Evolutionary conservation across 2,888 invertebrate species (phyloP).

Genomic region (Epistrophella euchroma): DNA sequence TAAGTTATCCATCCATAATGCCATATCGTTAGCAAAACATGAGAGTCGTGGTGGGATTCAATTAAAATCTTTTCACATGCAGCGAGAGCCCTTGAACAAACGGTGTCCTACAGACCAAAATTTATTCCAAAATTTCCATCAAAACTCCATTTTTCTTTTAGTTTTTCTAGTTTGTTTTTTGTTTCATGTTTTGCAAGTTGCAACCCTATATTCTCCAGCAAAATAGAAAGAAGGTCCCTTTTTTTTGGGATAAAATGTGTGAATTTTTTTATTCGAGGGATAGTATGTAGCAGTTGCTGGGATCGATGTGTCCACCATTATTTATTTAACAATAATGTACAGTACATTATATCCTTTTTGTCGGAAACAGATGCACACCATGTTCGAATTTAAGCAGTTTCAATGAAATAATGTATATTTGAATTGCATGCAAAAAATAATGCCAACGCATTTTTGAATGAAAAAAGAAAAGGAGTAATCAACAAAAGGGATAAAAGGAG

Average conservation of each 20-base stretch:
- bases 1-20: conserved; percentile 55
- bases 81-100: conserved; percentile 20
- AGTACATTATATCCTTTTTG: conserved; percentile 45
- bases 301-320: conserved; percentile 59
- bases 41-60: conserved; percentile 71
- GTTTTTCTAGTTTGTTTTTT: conserved; percentile 32
- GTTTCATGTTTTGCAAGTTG: conserved; percentile 45
- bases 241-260: conserved; percentile 43
- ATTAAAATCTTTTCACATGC: conserved; percentile 71
- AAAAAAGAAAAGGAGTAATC: conserved; percentile 65
- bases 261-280: conserved; percentile 47
- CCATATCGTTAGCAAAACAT: conserved; percentile 62
- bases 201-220: conserved; percentile 40
- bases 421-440: conserved; percentile 64
- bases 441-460: conserved; percentile 40
- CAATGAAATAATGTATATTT: conserved; percentile 59
- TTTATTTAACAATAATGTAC: conserved; percentile 64
- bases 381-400: conserved; percentile 14
- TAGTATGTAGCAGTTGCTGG: conserved; percentile 67
- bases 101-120: not conserved
- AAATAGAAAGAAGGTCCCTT: conserved; percentile 52
- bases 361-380: conserved; percentile 66
- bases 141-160: conserved; percentile 53
- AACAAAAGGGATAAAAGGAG: conserved; percentile 55
- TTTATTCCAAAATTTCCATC: conserved; percentile 37